Evolutionary conservation across 2,113 vertebrate genomes (phyloP), one percentile per base, ranked within the genome.

Genomic region (Apaloderma vittatum): DNA sequence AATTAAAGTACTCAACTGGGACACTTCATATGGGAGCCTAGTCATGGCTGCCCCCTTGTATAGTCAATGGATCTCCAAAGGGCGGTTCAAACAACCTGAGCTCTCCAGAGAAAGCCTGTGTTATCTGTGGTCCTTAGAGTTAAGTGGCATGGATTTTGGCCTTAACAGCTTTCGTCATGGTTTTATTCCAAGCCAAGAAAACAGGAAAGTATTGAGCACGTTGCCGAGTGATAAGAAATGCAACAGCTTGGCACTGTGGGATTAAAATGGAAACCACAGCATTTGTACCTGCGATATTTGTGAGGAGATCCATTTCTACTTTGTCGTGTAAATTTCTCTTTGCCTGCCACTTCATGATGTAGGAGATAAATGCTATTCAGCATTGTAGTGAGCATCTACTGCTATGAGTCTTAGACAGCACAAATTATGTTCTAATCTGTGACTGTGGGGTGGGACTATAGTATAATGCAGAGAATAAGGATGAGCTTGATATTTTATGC

Each of bases 1-100:
- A 79, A 94, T 87, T 94, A 93, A 85, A 85, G 72, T 75, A 52
- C 15, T 90, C 87, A 90, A 90, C 61, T 85, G 77, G 87, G 74
- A 40, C 62, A 29, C 2, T 18, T 72, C 77, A 45, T 82, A 10
- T 67, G 81, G 85, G 81, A 87, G 14, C 57, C 45, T 90, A 36
- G 70, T 74, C 43, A 4, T 71, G 46, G 51, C 92, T 80, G 34
- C 18, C 46, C 40, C 4, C 9, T 71, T 80, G 24, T 24, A 32
- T 51, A 80, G 46, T 55, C 52, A 71, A 7, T 51, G n/a, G 27
- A 43, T 85, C 70, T 91, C 48, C 48, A 85, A 66, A 74, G 32
- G n/a, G 36, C 48, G 58, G 46, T 70, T 86, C 52, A 61, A 66
- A 17, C 49, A 68, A 43, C 37, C 8, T 85, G 18, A 73, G 30